These are phyloP conservation scores for Periophthalmodon schlosseri DNA, from an alignment of 2,113 vertebrate genomes.

Conservation along the genomic window DNA sequence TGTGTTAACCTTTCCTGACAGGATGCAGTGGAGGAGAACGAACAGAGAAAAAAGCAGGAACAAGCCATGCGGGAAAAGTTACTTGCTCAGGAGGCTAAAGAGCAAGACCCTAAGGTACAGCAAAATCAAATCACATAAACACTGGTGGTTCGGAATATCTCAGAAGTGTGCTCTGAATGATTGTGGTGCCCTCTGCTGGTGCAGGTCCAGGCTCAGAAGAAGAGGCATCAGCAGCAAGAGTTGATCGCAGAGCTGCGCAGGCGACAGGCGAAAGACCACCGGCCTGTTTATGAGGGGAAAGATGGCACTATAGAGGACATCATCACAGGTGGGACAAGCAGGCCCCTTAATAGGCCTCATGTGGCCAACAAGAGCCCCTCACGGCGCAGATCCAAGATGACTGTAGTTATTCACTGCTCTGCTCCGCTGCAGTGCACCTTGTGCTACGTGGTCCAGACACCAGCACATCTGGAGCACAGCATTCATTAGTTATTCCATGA, in stretches of 20 bases:
- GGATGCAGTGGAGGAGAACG: slow-evolving; percentile 91
- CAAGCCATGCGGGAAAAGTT: slow-evolving; percentile 92
- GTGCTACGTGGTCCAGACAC: slow-evolving; percentile 73
- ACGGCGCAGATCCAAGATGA: slow-evolving; percentile 56
- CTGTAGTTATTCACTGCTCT: slow-evolving; percentile 75
- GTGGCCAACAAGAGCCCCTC: slow-evolving; percentile 30
- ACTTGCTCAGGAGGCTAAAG: slow-evolving; percentile 94
- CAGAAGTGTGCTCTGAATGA: slow-evolving; percentile 5
- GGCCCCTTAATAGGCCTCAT: slow-evolving; percentile 14
- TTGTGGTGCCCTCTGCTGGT: slow-evolving; percentile 8
- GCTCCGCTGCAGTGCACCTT: slow-evolving; percentile 71
- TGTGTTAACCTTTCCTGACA: slow-evolving; percentile 60
- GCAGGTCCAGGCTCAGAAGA: slow-evolving; percentile 83
- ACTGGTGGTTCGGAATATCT: slow-evolving; percentile 39
- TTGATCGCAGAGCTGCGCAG: slow-evolving; percentile 90
- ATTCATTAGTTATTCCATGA: slow-evolving; percentile 21
- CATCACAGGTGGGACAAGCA: slow-evolving; percentile 87
- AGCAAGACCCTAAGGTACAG: slow-evolving; percentile 90
- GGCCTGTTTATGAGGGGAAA: slow-evolving; percentile 95
- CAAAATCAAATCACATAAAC: slow-evolving; percentile 34
- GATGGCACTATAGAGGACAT: slow-evolving; percentile 97
- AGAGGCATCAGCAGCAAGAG: slow-evolving; percentile 92
- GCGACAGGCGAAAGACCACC: slow-evolving; percentile 93
- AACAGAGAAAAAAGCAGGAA: slow-evolving; percentile 92
- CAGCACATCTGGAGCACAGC: slow-evolving; percentile 53